Evolutionary conservation across 2,888 invertebrate species (phyloP).

Genomic region (Cyclophora albipunctata): DNA sequence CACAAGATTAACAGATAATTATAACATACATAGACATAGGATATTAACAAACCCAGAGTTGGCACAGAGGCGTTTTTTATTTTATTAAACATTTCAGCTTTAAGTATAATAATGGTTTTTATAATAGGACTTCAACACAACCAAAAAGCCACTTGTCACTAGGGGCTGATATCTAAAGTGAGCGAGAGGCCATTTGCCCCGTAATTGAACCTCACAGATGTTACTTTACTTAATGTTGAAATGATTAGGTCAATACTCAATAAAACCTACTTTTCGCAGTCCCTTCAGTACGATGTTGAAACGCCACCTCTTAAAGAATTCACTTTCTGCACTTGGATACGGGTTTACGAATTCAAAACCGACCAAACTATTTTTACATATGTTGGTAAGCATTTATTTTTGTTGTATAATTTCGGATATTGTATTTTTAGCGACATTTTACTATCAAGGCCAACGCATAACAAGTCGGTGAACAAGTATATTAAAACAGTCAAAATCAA

Average conservation of each 20-base stretch:
- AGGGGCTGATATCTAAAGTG: too few relatives aligned
- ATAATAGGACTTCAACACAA: too few relatives aligned
- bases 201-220: too few relatives aligned
- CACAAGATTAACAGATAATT: not conserved
- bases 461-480: not conserved
- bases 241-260: conserved; percentile 7
- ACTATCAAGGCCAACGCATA: not conserved
- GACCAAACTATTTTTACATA: conserved; percentile 61
- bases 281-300: conserved; percentile 79
- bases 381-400: conserved; percentile 38
- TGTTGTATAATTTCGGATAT: not conserved
- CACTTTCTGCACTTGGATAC: conserved; percentile 87
- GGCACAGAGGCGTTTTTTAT: too few relatives aligned
- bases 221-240: too few relatives aligned
- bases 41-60: not conserved
- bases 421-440: not conserved
- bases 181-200: too few relatives aligned
- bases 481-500: conserved; percentile 3
- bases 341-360: conserved; percentile 73
- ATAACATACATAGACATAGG: not conserved
- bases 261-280: conserved; percentile 33
- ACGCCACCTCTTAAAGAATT: conserved; percentile 86
- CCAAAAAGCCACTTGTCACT: too few relatives aligned
- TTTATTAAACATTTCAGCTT: too few relatives aligned
- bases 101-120: too few relatives aligned